These are phyloP conservation scores for Aeoliscus strigatus DNA, from an alignment of 2,797 vertebrate genomes.

Conservation along the genomic window DNA sequence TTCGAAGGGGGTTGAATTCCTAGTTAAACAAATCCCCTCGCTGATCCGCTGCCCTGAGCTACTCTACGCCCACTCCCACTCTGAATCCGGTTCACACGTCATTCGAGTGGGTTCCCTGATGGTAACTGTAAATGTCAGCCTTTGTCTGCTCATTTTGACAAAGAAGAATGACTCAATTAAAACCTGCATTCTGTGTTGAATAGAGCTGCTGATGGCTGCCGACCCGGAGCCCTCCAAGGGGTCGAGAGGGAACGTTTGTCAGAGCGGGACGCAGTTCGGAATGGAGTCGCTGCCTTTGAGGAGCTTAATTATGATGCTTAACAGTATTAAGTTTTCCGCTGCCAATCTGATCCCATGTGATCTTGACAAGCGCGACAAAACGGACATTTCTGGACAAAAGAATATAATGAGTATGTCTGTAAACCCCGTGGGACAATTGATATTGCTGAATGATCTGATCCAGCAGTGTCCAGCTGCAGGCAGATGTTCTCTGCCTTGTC, in stretches of 20 bases:
- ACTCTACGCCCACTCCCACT: slow-evolving; percentile 7
- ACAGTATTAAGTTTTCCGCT: slow-evolving; percentile 39
- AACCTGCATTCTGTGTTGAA: slow-evolving; percentile 22
- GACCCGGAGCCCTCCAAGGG: slow-evolving; percentile 37
- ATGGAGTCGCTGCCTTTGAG: slow-evolving; percentile 41
- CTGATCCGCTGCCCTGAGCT: slow-evolving; percentile 14
- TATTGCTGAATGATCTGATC: no score
- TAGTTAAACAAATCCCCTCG: slow-evolving; percentile 20
- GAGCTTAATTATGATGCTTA: slow-evolving; percentile 49
- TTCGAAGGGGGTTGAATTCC: slow-evolving; percentile 3
- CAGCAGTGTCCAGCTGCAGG: no score
- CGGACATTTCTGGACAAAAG: no score
- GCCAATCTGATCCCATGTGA: slow-evolving; percentile 20
- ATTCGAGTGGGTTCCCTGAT: slow-evolving; percentile 1
- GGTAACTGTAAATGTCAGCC: slow-evolving; percentile 3
- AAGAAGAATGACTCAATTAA: slow-evolving; percentile 47
- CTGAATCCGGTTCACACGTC: slow-evolving; percentile 11
- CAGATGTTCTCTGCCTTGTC: no score
- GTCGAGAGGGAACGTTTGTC: slow-evolving; percentile 58
- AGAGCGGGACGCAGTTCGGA: slow-evolving; percentile 49
- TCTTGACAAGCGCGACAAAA: slow-evolving; percentile 18
- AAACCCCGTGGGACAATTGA: no score
- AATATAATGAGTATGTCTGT: no score
- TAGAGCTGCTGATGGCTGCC: slow-evolving; percentile 36
- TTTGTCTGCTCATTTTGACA: slow-evolving; percentile 33